phyloP scores from a whole-genome alignment of 2,888 invertebrate species.

The Drosophila tripunctata region DNA sequence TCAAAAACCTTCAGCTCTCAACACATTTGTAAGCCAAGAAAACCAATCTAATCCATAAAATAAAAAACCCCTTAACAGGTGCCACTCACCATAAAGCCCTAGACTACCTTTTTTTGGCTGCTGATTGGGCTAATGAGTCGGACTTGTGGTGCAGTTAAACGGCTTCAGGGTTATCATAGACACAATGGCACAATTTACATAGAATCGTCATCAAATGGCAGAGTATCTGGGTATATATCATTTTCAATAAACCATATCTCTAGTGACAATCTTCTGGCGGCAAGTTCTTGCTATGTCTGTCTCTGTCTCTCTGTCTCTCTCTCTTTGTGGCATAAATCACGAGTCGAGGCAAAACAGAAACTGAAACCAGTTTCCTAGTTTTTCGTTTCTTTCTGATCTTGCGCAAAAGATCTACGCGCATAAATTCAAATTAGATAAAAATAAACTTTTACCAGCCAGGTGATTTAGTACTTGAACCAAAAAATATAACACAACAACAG shows the following conservation, averaged over 20 bases:
- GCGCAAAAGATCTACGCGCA: constrained; percentile 69
- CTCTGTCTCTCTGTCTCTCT: constrained; percentile 11
- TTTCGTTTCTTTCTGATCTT: constrained; percentile 49
- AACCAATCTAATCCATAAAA: constrained; percentile 26
- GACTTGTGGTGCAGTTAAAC: constrained; percentile 14
- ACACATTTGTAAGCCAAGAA: constrained; percentile 31
- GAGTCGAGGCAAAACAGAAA: constrained; percentile 14
- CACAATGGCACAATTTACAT: constrained; percentile 61
- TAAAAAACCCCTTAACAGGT: constrained; percentile 45
- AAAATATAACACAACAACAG: constrained; percentile 44
- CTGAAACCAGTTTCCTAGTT: constrained; percentile 47
- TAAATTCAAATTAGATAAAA: constrained; percentile 76
- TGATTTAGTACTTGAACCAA: constrained; percentile 71
- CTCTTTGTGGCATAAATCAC: constrained; percentile 66
- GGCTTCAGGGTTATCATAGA: constrained; percentile 21
- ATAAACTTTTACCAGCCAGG: constrained; percentile 61
- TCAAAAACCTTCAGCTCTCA: constrained; percentile 23
- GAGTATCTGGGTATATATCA: constrained; percentile 44
- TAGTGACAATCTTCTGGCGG: constrained; percentile 53
- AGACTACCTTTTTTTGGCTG: constrained; percentile 37
- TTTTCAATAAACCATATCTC: constrained; percentile 62
- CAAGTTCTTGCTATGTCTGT: constrained; percentile 15
- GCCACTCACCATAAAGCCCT: constrained; percentile 21
- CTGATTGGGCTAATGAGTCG: constrained; percentile 38
- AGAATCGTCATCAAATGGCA: constrained; percentile 55